Evolutionary conservation across 2,888 invertebrate genomes (phyloP), one percentile per base, ranked within the genome.

Genomic region (Oscheius myriophilus): DNA sequence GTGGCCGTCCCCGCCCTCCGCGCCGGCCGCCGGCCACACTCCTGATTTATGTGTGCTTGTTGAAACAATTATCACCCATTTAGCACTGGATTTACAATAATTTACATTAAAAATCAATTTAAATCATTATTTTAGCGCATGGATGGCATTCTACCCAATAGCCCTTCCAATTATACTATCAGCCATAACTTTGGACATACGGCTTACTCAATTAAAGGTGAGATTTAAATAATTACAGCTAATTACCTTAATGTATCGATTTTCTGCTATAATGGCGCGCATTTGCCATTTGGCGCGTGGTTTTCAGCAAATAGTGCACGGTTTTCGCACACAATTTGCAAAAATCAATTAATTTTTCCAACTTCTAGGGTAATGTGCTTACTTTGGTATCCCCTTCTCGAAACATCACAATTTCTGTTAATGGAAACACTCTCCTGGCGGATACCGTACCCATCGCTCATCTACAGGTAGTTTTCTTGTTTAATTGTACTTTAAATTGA

Each of bases 71-170:
- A 33, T 33, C 33, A 33, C 33, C 33, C 33, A 6, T 33, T 33
- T 33, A 33, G 9, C 33, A 33, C 33, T 9, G 4, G 33, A 33
- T 33, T 9, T 9, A 3, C 33, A 33, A 33, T 33, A n/a, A n/a
- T n/a, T n/a, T 33, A 6, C 3, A 33, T 33, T 6, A 33, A 33
- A 3, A 33, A 33, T 33, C 33, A 6, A 33, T 33, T 33, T 33
- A 6, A n/a, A n/a, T 33, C 9, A 33, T 33, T 33, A 33, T 33
- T 33, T 33, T 33, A 33, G 33, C 33, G 33, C 33, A 33, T 33
- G 55, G 55, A 66, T 66, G 66, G 55, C 66, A 53, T 51, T 66
- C 26, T 33, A 52, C 23, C 57, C 66, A 16, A 42, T 66, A 16
- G 43, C 55, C 39, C 9, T 66, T 16, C 57, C 66, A 25, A 46